Base-by-base conservation (phyloP, 2,888 invertebrate species). In the Saturnia japonica region DNA sequence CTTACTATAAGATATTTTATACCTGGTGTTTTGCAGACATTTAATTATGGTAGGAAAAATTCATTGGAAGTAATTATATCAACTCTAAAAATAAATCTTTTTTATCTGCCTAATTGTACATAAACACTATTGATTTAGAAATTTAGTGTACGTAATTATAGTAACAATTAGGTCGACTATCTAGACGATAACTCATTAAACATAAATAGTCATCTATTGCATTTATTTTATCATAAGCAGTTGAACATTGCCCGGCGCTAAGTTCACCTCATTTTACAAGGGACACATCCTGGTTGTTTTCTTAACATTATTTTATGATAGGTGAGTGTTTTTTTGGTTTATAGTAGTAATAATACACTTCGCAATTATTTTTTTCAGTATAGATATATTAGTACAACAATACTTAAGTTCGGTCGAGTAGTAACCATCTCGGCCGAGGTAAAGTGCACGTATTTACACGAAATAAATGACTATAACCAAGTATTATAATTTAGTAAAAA, bases 161-260 rank as follows among this genome's bases (percentile, higher is more conserved):
- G 66, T 66, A 64, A 64, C 57, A 70, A 70, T 67, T 66, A 67
- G 70, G 70, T 70, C 70, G 66, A 69, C 64, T 70, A 67, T 70
- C 51, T 66, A 51, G 14, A 43, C 34, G 70, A 70, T 70, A 70
- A 70, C 68, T 68, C 40, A 68, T 40, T 66, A 62, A 45, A 62
- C 51, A 64, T 45, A 70, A 51, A 51, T 70, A 70, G 68, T 54
- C 28, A 66, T 45, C 34, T 62, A 40, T 68, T 76, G 76, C 76
- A 76, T 75, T 73, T 72, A 74, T 76, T 57, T 75, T 80, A 78
- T 80, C 77, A 71, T 68, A 67, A 68, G 62, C 69, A 68, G 62
- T 74, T 77, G 79, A 75, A 78, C 79, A 76, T 78, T 79, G 77
- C 75, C 76, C 79, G 76, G 67, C 64, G 11, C 12, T 25, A 43